Base-by-base conservation (phyloP, 2,113 vertebrate genomes). In the Sander lucioperca region DNA sequence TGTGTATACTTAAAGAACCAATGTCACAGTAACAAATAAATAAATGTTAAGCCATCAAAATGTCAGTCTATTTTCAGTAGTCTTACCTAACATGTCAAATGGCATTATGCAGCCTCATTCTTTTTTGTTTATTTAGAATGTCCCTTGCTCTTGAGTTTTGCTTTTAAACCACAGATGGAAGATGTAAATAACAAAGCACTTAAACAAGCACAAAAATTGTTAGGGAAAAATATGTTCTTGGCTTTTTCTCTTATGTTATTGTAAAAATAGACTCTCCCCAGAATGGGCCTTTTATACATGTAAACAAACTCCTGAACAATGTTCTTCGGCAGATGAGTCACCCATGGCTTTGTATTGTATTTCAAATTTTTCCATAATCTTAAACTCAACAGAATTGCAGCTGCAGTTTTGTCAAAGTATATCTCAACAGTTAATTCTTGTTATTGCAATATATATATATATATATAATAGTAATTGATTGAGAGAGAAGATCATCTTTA, bases 1-100 rank as follows among this genome's bases (percentile, higher is more conserved):
- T 83, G 65, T 77, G 79, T 80, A 13, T 36, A 75, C 66, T 74
- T 27, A 36, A 58, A 79, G 82, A 88, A 50, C 81, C 59, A 77
- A 80, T 72, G 84, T 86, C 62, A 70, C 64, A 47, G 47, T 73
- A 76, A 85, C 82, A 77, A 79, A 88, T 47, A 56, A 79, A 73
- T 78, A 62, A 85, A 91, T 75, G 81, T 86, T 88, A 85, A 56
- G 10, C 85, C 73, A 87, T 91, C 84, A 82, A 76, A 90, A 71
- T 77, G 84, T 84, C 64, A 83, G 5, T 84, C 59, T 91, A 70
- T 88, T 89, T 90, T 85, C 64, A 77, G 62, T 61, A 13, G 56
- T 86, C 21, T 74, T 76, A 74, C 79, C 79, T 50, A 82, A 87
- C 67, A 72, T 75, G 82, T 90, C 89, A 83, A 72, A 74, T 74